phyloP scores from a whole-genome alignment of 2,113 vertebrate genomes.

The Micronycteris hirsuta region DNA sequence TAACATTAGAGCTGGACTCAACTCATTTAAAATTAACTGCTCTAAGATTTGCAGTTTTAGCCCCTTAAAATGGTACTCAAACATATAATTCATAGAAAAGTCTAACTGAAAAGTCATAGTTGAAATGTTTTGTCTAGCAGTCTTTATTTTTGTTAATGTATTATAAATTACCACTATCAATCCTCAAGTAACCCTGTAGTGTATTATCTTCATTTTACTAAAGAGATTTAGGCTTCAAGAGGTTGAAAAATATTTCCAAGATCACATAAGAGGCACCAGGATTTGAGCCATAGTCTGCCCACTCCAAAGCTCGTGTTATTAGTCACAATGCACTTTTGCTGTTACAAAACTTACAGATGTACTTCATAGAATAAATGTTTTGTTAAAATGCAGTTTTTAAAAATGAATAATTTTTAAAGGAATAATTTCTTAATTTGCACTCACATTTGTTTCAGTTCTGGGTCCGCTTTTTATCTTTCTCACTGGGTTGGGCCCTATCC shows the following conservation, averaged over 20 bases:
- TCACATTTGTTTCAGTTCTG: background rate
- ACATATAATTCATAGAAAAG: conserved; percentile 31
- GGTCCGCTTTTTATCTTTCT: accelerated
- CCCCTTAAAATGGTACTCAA: conserved; percentile 3
- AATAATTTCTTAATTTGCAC: background rate
- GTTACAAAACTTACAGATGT: background rate
- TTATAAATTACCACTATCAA: background rate
- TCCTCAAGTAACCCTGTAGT: background rate
- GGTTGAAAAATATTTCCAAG: background rate
- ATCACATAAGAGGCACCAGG: background rate
- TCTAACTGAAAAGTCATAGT: conserved; percentile 8
- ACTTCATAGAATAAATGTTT: background rate
- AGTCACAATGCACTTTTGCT: background rate
- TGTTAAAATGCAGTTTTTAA: background rate
- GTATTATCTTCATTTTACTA: background rate
- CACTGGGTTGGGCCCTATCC: background rate
- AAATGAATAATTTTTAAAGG: background rate
- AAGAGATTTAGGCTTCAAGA: background rate
- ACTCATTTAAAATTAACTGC: background rate
- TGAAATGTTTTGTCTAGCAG: conserved; percentile 4
- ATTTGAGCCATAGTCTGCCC: background rate
- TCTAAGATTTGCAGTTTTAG: background rate
- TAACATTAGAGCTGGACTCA: background rate
- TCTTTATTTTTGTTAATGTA: background rate
- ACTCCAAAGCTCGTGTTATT: background rate